These are phyloP conservation scores for Enhydra lutris DNA, from an alignment of 2,113 vertebrate genomes.

Conservation along the genomic window DNA sequence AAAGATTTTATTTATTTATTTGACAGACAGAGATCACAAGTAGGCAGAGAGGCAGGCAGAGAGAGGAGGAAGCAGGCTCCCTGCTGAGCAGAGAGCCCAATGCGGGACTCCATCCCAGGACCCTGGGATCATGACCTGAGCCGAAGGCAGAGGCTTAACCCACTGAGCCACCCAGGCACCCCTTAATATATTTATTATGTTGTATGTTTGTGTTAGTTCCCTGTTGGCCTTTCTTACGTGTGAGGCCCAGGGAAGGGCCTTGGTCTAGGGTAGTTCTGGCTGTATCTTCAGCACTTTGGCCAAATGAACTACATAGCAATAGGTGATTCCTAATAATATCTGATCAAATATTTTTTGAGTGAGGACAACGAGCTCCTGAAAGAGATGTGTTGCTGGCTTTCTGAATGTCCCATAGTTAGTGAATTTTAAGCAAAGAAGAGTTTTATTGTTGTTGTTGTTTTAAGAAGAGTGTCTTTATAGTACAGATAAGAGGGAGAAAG, in stretches of 20 bases:
- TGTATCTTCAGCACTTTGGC: neutral
- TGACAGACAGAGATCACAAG: too few species aligned
- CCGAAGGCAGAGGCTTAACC: too few species aligned
- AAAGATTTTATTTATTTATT: too few species aligned
- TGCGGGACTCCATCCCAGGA: too few species aligned
- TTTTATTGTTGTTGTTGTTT: too few species aligned
- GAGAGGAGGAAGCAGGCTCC: too few species aligned
- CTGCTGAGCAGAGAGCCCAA: too few species aligned
- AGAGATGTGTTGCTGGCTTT: neutral
- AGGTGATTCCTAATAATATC: neutral
- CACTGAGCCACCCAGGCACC: too few species aligned
- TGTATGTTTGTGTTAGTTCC: neutral
- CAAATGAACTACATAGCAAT: neutral
- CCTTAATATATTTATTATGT: neutral
- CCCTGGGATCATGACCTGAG: too few species aligned
- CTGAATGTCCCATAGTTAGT: neutral
- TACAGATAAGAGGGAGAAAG: neutral
- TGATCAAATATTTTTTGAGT: constrained; percentile 11
- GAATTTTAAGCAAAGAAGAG: too few species aligned
- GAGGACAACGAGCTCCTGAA: neutral
- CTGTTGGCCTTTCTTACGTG: neutral
- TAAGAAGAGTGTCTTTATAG: neutral
- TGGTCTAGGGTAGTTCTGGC: neutral
- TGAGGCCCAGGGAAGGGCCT: neutral
- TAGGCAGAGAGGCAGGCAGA: too few species aligned